phyloP scores from a whole-genome alignment of 2,888 invertebrate species.

The Xanthia togata region DNA sequence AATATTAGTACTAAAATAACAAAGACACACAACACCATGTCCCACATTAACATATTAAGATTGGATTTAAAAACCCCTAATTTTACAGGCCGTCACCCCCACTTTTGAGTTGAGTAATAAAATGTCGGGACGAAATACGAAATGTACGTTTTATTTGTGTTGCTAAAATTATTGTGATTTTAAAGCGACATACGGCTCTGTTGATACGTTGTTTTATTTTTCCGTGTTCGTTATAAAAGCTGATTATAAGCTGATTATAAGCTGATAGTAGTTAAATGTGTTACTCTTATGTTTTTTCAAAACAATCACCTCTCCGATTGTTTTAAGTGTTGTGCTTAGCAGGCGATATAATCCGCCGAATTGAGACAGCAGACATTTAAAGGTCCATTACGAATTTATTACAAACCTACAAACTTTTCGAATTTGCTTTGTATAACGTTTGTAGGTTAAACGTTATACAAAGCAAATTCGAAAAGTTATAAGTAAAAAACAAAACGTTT shows the following conservation, averaged over 20 bases:
- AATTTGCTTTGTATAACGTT: no score
- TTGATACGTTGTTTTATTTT: not conserved
- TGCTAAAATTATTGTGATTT: slow-evolving; percentile 37
- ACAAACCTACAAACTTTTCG: no score
- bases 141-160: slow-evolving; percentile 52
- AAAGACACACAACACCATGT: slow-evolving; percentile 51
- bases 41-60: slow-evolving; percentile 70
- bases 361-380: no score
- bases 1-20: slow-evolving; percentile 57
- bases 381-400: no score
- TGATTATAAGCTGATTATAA: not conserved
- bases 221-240: not conserved
- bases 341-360: not conserved
- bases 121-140: slow-evolving; percentile 52
- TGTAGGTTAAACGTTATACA: no score
- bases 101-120: slow-evolving; percentile 60
- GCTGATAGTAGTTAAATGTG: not conserved
- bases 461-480: no score
- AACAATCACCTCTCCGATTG: not conserved
- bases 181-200: not conserved
- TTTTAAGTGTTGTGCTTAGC: not conserved
- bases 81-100: slow-evolving; percentile 72
- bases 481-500: no score
- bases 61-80: slow-evolving; percentile 74
- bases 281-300: not conserved